phyloP scores from a whole-genome alignment of 1,140 invertebrate species.

The Diorhabda carinulata region DNA sequence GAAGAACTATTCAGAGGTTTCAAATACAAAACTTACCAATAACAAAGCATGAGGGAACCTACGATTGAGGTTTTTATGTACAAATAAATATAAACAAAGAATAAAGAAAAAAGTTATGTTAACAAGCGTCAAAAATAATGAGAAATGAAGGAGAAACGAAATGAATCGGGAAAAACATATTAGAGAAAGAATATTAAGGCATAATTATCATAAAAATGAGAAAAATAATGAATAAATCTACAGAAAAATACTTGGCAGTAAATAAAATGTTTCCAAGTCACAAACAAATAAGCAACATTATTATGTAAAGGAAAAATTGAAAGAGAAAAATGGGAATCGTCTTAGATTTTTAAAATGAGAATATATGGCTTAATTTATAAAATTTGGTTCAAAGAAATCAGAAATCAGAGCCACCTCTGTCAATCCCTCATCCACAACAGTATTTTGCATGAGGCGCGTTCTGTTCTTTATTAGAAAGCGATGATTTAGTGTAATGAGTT shows the following conservation, averaged over 20 bases:
- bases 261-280: no score
- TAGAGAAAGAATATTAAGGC: no score
- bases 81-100: background rate
- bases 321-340: no score
- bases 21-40: background rate
- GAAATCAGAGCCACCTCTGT: background rate
- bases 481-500: conserved; percentile 49
- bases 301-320: no score
- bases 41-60: background rate
- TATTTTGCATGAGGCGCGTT: conserved; percentile 4
- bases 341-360: no score
- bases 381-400: background rate
- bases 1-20: background rate
- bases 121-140: background rate
- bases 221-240: no score
- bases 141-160: background rate
- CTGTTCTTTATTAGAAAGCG: conserved; percentile 43
- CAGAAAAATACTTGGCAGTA: no score
- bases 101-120: background rate
- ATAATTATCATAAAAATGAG: no score
- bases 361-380: no score
- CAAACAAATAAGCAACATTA: no score
- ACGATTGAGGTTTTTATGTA: background rate
- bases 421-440: background rate
- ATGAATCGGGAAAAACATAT: no score